These are phyloP conservation scores for Zosterops japonicus DNA, from an alignment of 2,113 vertebrate genomes.

Conservation along the genomic window DNA sequence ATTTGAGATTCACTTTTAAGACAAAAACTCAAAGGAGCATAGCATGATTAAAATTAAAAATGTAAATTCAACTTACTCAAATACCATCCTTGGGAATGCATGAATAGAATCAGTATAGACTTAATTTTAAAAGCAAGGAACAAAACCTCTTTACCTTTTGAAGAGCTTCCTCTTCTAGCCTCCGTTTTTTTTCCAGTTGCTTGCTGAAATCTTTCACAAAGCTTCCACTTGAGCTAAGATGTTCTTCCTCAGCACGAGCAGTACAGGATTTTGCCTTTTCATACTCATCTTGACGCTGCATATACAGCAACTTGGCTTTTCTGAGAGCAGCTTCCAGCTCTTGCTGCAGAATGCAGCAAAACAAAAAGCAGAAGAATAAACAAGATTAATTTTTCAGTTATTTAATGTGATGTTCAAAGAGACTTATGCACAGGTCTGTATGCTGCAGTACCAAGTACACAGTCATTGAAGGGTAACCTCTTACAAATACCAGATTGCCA, in stretches of 20 bases:
- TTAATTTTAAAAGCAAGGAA: not conserved
- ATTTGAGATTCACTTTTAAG: not conserved
- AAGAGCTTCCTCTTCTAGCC: constrained; percentile 91
- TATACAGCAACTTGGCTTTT: constrained; percentile 88
- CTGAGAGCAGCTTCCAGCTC: constrained; percentile 87
- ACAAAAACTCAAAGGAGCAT: not conserved
- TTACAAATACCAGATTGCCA: not conserved
- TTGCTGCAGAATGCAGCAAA: constrained; percentile 74
- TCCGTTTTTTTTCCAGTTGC: constrained; percentile 89
- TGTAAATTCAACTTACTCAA: not conserved
- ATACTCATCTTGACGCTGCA: constrained; percentile 92
- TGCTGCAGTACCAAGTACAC: not conserved
- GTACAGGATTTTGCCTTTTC: constrained; percentile 90
- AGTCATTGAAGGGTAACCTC: not conserved
- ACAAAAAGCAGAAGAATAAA: not conserved
- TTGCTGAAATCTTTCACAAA: constrained; percentile 79
- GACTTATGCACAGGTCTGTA: not conserved
- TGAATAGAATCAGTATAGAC: not conserved
- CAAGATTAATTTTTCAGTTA: not conserved
- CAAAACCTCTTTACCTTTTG: constrained; percentile 82
- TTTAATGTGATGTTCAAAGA: not conserved
- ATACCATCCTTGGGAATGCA: not conserved
- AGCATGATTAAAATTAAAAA: not conserved
- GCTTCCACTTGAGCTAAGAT: constrained; percentile 71
- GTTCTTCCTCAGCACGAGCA: constrained; percentile 89